These are phyloP conservation scores for Emydura subglobosa DNA, from an alignment of 2,113 vertebrate genomes.

Conservation along the genomic window DNA sequence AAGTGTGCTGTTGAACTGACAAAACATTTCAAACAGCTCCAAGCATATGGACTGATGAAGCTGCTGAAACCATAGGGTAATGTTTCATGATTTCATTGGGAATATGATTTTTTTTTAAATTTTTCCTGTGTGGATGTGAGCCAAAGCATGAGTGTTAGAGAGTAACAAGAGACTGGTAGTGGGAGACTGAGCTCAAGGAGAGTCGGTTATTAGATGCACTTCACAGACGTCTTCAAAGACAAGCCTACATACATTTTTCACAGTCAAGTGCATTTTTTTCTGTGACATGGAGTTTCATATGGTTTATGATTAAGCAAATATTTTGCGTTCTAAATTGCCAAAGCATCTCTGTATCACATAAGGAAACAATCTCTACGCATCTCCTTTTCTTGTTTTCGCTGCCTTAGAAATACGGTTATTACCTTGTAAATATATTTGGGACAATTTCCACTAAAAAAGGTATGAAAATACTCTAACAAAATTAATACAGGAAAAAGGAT, in stretches of 20 bases:
- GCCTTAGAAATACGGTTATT: slow-evolving; percentile 24
- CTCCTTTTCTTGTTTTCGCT: neutral
- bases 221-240: neutral
- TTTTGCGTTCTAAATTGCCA: slow-evolving; percentile 20
- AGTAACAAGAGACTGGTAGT: neutral
- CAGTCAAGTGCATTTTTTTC: neutral
- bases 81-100: neutral
- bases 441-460: neutral
- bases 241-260: neutral
- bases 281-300: neutral
- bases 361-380: neutral
- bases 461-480: neutral
- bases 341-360: neutral
- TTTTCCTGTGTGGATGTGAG: neutral
- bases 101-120: neutral
- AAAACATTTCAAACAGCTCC: neutral
- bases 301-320: slow-evolving; percentile 20
- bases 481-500: slow-evolving; percentile 17
- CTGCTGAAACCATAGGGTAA: neutral
- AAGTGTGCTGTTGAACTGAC: neutral
- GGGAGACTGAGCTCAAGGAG: neutral
- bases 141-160: neutral
- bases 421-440: neutral
- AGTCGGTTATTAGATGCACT: neutral
- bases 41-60: neutral